Base-by-base conservation (phyloP, 2,797 vertebrate genomes). In the Bufotes viridis region DNA sequence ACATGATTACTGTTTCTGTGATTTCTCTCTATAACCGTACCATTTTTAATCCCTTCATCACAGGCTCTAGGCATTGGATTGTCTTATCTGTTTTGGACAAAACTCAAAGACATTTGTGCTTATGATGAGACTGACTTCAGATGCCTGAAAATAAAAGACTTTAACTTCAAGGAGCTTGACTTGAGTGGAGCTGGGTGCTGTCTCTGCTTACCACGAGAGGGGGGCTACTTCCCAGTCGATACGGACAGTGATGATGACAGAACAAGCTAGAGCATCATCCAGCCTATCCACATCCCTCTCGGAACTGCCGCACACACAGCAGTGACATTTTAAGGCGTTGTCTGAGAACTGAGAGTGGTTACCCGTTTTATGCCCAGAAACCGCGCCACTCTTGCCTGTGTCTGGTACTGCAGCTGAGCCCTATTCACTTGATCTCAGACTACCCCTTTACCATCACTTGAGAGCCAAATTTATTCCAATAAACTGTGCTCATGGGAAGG, bases 1-100 rank as follows among this genome's bases (percentile, higher is more conserved):
- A 53, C 42, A 51, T 15, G 12, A 58, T 8, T 2, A 74, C 70
- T 69, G 0, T 22, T 69, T 63, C 42, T 29, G 22, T 82, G 29
- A 14, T 61, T n/a, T 65, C 13, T 42, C 6, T 49, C 12, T 69
- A 17, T 82, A 34, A 82, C 63, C 10, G 26, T 67, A 15, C 29
- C 14, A 7, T 14, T 53, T 26, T 60, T 58, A 9, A 3, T 49
- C 34, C 72, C 8, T 63, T 57, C 89, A 83, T 78, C 84, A 29
- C 91, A 98, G 97, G 93, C 95, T 70, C 86, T 97, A 0, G 97
- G 96, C 61, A 95, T 98, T 74, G 51, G 96, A 78, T 92, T 98
- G 90, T 96, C 96, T 92, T 96, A 96, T 90, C 81, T 96, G 1
- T 97, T 97, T 90, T 97, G 97, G 97, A 96, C 95, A 90, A 93